A percentile compares a stretch with the other conserved stretches of the same genome.
phyloP scores from a whole-genome alignment of 2,888 invertebrate species.

The Amphipyra berbera region DNA sequence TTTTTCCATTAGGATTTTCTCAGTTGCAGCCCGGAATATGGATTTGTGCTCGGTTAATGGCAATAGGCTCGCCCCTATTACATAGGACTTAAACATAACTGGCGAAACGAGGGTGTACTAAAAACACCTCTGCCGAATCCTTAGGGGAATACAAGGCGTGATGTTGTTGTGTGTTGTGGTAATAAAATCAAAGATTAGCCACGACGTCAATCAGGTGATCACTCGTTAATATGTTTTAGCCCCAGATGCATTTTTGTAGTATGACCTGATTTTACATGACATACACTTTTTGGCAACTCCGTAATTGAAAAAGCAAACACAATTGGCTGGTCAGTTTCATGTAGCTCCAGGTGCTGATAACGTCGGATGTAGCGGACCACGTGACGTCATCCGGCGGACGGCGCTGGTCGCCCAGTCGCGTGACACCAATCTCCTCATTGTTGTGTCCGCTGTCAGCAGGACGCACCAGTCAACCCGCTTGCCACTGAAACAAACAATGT shows the following conservation, averaged over 20 bases:
- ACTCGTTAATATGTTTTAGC: not conserved
- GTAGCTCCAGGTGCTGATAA: slow-evolving; percentile 68
- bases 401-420: slow-evolving; percentile 69
- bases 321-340: slow-evolving; percentile 47
- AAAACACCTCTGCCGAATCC: no score
- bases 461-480: slow-evolving; percentile 51
- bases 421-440: slow-evolving; percentile 79
- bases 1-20: no score
- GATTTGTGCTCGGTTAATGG: no score
- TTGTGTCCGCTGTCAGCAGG: slow-evolving; percentile 56
- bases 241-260: slow-evolving; percentile 2
- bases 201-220: no score
- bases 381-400: slow-evolving; percentile 80
- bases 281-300: slow-evolving; percentile 33
- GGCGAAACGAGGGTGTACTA: no score
- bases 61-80: no score
- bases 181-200: no score
- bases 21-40: no score
- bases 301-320: slow-evolving; percentile 49
- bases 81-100: no score
- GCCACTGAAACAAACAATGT: slow-evolving; percentile 56
- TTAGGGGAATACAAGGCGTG: no score
- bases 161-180: no score
- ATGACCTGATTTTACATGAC: slow-evolving; percentile 20
- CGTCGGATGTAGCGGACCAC: slow-evolving; percentile 79